Percentiles rank a stretch among this genome's conserved stretches.
Evolutionary conservation across 2,888 invertebrate genomes (phyloP).

Genomic region (Tinea trinotella): DNA sequence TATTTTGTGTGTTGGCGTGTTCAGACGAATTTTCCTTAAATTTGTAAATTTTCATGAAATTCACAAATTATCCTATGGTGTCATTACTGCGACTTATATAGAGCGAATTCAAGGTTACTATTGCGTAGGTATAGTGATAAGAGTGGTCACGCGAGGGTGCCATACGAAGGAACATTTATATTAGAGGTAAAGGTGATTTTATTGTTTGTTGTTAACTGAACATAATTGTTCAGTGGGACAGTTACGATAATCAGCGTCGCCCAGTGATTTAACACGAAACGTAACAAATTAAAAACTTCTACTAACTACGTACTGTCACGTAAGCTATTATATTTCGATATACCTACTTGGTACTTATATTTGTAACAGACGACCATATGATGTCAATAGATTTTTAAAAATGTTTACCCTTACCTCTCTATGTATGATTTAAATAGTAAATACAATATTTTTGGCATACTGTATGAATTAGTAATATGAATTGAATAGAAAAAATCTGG

Average conservation of each 20-base stretch:
- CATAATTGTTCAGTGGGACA: not conserved
- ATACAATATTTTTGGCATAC: too few relatives aligned
- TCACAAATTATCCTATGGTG: slow-evolving; percentile 7
- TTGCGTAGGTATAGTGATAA: slow-evolving; percentile 16
- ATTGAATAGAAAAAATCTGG: too few relatives aligned
- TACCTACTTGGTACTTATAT: too few relatives aligned
- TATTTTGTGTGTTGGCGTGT: slow-evolving; percentile 39
- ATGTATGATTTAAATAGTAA: too few relatives aligned
- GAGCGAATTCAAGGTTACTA: slow-evolving; percentile 3
- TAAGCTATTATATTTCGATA: slow-evolving; percentile 7
- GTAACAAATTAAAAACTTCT: slow-evolving; percentile 9
- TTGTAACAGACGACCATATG: too few relatives aligned
- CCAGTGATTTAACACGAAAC: slow-evolving; percentile 5
- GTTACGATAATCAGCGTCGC: slow-evolving; percentile 10
- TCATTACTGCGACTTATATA: slow-evolving; percentile 4
- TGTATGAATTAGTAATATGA: too few relatives aligned
- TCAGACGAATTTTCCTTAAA: slow-evolving; percentile 31
- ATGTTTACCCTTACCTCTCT: too few relatives aligned
- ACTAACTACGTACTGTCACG: slow-evolving; percentile 13
- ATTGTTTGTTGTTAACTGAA: not conserved
- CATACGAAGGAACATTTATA: not conserved
- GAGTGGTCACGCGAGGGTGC: slow-evolving; percentile 11
- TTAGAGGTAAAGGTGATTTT: slow-evolving; percentile 1
- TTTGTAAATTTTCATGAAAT: not conserved
- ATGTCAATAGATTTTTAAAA: too few relatives aligned